Base-by-base conservation (phyloP, 2,888 invertebrate genomes). In the Dryobotodes eremita region DNA sequence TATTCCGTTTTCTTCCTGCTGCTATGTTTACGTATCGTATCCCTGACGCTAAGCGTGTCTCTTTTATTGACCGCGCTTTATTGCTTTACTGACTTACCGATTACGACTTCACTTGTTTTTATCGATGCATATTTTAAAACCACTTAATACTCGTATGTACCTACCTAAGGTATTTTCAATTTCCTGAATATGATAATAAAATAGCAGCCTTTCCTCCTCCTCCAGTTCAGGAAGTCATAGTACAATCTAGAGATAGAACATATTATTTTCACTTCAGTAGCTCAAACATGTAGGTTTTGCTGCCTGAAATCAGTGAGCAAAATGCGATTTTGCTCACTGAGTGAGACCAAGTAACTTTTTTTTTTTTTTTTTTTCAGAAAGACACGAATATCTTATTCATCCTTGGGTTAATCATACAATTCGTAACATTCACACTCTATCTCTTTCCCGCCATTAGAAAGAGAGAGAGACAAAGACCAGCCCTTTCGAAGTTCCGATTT, bases 1-100 rank as follows among this genome's bases (percentile, higher is more conserved):
- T 84, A 80, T 88, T 68, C 57, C 62, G n/a, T 71, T 46, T 86
- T 74, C 80, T 74, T 82, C 71, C 57, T 55, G 42, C 57, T 80
- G 55, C 75, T 65, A n/a, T 70, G 75, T 72, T 74, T 66, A 72
- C 64, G 26, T 71, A 71, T 57, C 50, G 46, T 50, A 59, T 1
- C 20, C 50, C 23, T 75, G 7, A 31, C 50, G 23, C 23, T 23
- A n/a, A 23, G 17, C 72, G 42, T 81, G 55, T 36, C 53, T 71
- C 61, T 20, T 26, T 11, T 13, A 31, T 11, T 26, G 3, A 57
- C 23, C 1, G 4, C 11, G 13, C 26, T 53, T 61, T 17, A 66
- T 59, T 42, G 23, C 13, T 36, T 31, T 46, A 46, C 46, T 46
- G 10, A n/a, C 23, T 55, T 13, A 69, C 50, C 53, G 17, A 70